Conservation (phyloP, 1,140 invertebrate species). For the Hypsibius dujardini region DNA sequence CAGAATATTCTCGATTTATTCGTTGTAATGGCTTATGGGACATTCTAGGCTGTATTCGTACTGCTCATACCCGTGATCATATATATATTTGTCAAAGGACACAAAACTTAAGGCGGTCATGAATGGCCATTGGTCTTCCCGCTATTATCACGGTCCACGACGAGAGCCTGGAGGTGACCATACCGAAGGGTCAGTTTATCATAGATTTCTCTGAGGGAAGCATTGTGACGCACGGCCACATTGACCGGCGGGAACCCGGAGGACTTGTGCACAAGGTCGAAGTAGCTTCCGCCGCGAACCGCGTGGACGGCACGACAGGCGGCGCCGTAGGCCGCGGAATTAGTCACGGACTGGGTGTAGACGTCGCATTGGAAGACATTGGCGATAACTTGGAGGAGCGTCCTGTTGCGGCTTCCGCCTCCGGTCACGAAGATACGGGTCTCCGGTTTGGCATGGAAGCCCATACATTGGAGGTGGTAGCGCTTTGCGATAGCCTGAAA, state of each 20-base stretch:
- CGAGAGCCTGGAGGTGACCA: not conserved
- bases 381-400: constrained; percentile 57
- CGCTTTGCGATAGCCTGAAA: constrained; percentile 70
- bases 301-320: constrained; percentile 60
- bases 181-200: not conserved
- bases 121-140: too few species aligned
- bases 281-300: not conserved
- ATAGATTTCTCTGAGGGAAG: not conserved
- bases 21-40: too few species aligned
- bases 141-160: too few species aligned
- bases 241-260: not conserved
- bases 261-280: not conserved
- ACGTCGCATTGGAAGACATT: constrained; percentile 82
- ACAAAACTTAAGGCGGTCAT: too few species aligned
- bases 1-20: too few species aligned
- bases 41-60: too few species aligned
- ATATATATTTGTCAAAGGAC: too few species aligned
- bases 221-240: not conserved
- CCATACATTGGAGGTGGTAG: constrained; percentile 61
- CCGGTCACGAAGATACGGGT: constrained; percentile 67
- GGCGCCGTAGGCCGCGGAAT: constrained; percentile 64
- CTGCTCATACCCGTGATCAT: too few species aligned
- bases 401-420: constrained; percentile 64
- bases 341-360: constrained; percentile 55
- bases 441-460: constrained; percentile 41